Base-by-base conservation (phyloP, 2,797 vertebrate genomes). In the Dallia pectoralis region DNA sequence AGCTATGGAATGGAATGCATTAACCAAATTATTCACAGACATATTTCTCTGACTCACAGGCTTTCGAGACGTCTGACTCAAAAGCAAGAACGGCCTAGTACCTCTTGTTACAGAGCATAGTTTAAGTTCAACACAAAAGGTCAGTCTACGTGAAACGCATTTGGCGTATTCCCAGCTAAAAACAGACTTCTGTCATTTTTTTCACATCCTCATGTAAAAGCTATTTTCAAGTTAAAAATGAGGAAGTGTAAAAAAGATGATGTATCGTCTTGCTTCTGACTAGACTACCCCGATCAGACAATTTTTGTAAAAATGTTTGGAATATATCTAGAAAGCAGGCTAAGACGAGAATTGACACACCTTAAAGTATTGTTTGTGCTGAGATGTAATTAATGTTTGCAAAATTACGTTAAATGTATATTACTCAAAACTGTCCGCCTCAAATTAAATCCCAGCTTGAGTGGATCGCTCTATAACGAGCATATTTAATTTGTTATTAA, bases 171-270 rank as follows among this genome's bases (percentile, higher is more conserved):
- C 53, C 44, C 12, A 64, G 67, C 40, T 71, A 12, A 30, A 75
- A 64, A 44, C 5, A 19, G 12, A 70, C 19, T 47, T 40, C 44
- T 59, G 32, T 47, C 29, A 19, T 56, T 33, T 61, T 65, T 71
- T 51, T 74, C 74, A 81, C 51, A 70, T 74, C 4, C 27, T 80
- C 71, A 33, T 68, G 72, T 70, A 49, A 73, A 65, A 61, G n/a
- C 29, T 88, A 86, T 89, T 87, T 87, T 86, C 78, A 86, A 79
- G 78, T 76, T 80, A 66, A 51, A 40, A 74, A 47, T 0, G 1
- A 22, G 74, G 67, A 73, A 76, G 49, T 69, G 16, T 29, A 27
- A 44, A 44, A 44, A 44, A 44, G 40, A 44, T 44, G 2, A 44
- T 44, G 3, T 33, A 11, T 16, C 30, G 49, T 63, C 12, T 44